These are phyloP conservation scores for Ctenosaura bakeri DNA, from an alignment of 2,797 vertebrate genomes.

Conservation along the genomic window DNA sequence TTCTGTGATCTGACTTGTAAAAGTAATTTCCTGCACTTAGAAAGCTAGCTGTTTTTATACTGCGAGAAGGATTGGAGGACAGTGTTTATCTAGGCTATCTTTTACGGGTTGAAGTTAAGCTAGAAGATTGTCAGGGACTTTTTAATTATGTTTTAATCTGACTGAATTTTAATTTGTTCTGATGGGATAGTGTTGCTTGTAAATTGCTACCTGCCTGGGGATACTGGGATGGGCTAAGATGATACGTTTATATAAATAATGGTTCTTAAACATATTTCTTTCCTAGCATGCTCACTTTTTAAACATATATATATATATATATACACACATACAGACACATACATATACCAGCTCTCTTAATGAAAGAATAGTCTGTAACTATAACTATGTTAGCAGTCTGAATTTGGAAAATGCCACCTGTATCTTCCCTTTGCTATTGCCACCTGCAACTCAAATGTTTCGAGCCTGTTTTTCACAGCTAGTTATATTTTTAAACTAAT, in stretches of 20 bases:
- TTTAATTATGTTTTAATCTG: conserved; percentile 18
- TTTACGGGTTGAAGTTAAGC: neutral
- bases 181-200: neutral
- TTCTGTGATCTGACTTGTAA: neutral
- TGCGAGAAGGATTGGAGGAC: no score
- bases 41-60: neutral
- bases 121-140: neutral
- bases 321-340: neutral
- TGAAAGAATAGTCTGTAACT: neutral
- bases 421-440: neutral
- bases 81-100: neutral
- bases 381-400: neutral
- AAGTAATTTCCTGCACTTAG: neutral
- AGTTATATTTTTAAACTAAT: conserved; percentile 48
- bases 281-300: neutral
- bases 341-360: neutral
- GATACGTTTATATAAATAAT: neutral
- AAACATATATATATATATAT: neutral
- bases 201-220: neutral
- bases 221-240: neutral
- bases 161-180: conserved; percentile 18
- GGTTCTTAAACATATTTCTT: neutral
- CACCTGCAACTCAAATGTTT: conserved; percentile 33
- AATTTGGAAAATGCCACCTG: neutral
- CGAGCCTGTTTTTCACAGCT: conserved; percentile 51